These are phyloP conservation scores for Rhinopomastus cyanomelas DNA, from an alignment of 2,113 vertebrate genomes.

Conservation along the genomic window DNA sequence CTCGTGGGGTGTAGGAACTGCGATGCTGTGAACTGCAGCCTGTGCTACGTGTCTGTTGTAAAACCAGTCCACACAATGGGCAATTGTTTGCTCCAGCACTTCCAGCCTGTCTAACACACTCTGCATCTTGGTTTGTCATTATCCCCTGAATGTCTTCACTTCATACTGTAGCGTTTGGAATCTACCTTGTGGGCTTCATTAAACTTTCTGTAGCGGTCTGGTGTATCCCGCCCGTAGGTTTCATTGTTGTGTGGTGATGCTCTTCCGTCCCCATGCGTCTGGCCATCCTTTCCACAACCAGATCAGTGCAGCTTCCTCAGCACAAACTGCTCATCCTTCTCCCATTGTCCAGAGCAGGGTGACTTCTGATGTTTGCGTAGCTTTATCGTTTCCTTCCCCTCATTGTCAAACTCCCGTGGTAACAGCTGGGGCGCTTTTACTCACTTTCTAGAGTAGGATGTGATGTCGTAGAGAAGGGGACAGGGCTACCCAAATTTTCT, in stretches of 20 bases:
- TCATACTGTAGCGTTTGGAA: slow-evolving; percentile 5
- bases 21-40: neutral
- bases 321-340: slow-evolving; percentile 36
- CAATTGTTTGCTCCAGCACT: neutral
- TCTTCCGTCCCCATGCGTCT: slow-evolving; percentile 7
- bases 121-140: slow-evolving; percentile 6
- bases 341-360: slow-evolving; percentile 50
- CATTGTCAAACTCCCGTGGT: slow-evolving; percentile 45
- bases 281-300: slow-evolving; percentile 41
- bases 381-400: slow-evolving; percentile 58
- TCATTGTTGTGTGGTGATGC: slow-evolving; percentile 26
- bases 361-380: slow-evolving; percentile 51
- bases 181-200: slow-evolving; percentile 55
- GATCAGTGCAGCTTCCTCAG: slow-evolving; percentile 52
- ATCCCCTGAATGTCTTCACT: neutral
- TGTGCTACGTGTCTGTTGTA: neutral
- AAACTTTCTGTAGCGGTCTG: slow-evolving; percentile 16
- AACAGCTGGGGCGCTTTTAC: slow-evolving; percentile 68
- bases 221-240: slow-evolving; percentile 32
- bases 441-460: slow-evolving; percentile 73
- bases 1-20: no score
- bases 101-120: neutral
- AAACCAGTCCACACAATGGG: neutral
- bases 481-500: slow-evolving; percentile 81
- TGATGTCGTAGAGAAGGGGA: slow-evolving; percentile 77